Percentiles rank a stretch among this genome's conserved stretches.
phyloP scores from a whole-genome alignment of 2,797 vertebrate genomes.

The Esox lucius region DNA sequence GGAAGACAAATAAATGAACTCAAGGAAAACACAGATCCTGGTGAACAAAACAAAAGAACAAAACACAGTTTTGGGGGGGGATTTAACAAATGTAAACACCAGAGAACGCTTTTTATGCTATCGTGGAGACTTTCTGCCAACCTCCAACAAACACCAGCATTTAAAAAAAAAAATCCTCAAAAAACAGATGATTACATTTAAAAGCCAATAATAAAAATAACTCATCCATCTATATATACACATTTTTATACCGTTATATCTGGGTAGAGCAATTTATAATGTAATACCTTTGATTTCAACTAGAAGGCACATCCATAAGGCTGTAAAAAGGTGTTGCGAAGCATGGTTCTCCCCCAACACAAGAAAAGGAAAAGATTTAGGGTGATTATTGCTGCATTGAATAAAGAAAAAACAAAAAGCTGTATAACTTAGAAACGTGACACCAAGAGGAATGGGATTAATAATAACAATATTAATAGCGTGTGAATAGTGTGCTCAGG shows the following conservation, averaged over 20 bases:
- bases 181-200: conserved; percentile 70
- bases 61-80: background rate
- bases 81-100: conserved; percentile 19
- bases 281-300: conserved; percentile 67
- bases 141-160: conserved; percentile 68
- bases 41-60: conserved; percentile 59
- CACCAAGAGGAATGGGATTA: conserved; percentile 42
- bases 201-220: conserved; percentile 58
- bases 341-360: conserved; percentile 76
- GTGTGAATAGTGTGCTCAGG: conserved; percentile 39
- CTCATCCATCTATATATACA: conserved; percentile 47
- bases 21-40: conserved; percentile 56
- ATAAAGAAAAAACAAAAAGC: conserved; percentile 71
- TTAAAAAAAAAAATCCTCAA: conserved; percentile 69
- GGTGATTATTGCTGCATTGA: conserved; percentile 89
- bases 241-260: conserved; percentile 47
- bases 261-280: conserved; percentile 79
- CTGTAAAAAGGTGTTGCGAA: conserved; percentile 89
- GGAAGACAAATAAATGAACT: conserved; percentile 79
- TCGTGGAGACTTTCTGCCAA: conserved; percentile 74
- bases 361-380: conserved; percentile 76
- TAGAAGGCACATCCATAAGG: conserved; percentile 98
- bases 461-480: conserved; percentile 35
- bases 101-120: conserved; percentile 66
- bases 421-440: conserved; percentile 61